Evolutionary conservation across 2,113 vertebrate genomes (phyloP).

Genomic region (Nerophis lumbriciformis): DNA sequence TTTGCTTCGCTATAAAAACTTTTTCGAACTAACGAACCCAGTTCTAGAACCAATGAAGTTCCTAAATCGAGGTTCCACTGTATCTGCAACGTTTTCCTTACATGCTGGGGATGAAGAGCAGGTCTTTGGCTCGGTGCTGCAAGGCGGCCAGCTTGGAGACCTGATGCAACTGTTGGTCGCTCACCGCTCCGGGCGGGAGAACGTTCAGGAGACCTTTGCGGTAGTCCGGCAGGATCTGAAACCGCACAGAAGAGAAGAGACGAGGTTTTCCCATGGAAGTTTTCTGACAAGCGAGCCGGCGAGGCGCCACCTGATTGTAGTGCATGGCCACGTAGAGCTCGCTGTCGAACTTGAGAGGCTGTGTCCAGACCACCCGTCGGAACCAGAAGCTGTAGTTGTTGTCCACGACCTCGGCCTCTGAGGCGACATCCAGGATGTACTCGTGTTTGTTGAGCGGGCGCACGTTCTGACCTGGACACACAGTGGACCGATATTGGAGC

Average conservation of each 20-base stretch:
- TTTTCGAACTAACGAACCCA: too few relatives aligned
- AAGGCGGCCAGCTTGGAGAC: constrained; percentile 85
- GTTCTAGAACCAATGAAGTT: too few relatives aligned
- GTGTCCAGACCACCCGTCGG: constrained; percentile 88
- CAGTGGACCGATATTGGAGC: too few relatives aligned
- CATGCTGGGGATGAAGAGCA: constrained; percentile 78
- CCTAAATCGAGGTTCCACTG: too few relatives aligned
- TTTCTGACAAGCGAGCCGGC: not conserved
- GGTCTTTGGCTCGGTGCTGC: constrained; percentile 88
- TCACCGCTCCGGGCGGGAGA: constrained; percentile 69
- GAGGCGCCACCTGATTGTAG: constrained; percentile 82
- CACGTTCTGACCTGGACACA: constrained; percentile 83
- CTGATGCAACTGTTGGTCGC: constrained; percentile 85
- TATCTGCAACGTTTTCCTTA: constrained; percentile 50
- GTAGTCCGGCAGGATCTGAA: constrained; percentile 88
- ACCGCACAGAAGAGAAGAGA: constrained; percentile 14
- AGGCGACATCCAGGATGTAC: constrained; percentile 85
- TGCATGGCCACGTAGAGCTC: constrained; percentile 89
- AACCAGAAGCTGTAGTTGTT: constrained; percentile 87
- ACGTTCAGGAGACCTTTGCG: constrained; percentile 87
- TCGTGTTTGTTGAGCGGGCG: constrained; percentile 82
- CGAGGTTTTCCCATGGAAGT: not conserved
- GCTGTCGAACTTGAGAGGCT: constrained; percentile 89
- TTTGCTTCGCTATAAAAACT: too few relatives aligned
- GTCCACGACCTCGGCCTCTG: constrained; percentile 79